Conservation (phyloP, 2,113 vertebrate genomes). For the Tragelaphus scriptus region DNA sequence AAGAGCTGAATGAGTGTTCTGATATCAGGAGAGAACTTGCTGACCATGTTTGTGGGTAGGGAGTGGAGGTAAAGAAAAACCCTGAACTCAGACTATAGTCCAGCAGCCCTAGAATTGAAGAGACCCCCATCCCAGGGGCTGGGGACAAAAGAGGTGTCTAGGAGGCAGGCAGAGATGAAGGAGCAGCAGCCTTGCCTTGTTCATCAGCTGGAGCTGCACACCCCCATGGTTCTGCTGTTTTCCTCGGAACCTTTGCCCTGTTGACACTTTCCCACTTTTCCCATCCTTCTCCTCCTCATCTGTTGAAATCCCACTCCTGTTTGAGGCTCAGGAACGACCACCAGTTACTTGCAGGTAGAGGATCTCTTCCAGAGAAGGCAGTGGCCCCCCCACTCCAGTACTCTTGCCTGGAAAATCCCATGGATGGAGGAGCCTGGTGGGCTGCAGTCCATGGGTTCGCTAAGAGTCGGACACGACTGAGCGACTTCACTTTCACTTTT, state of each 20-base stretch:
- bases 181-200: neutral
- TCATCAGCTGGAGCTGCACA: fast-evolving
- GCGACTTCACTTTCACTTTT: too few relatives aligned
- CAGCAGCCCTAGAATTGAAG: neutral
- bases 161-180: neutral
- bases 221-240: neutral
- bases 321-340: neutral
- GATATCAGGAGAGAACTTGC: neutral
- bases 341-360: neutral
- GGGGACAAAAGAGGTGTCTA: fast-evolving
- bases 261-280: too few relatives aligned
- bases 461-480: too few relatives aligned
- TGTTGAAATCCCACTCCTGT: neutral
- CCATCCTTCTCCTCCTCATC: neutral
- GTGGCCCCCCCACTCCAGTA: too few relatives aligned
- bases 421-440: too few relatives aligned
- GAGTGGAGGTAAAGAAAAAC: neutral
- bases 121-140: neutral
- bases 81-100: neutral
- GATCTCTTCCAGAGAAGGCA: too few relatives aligned
- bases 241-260: neutral
- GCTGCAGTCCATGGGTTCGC: too few relatives aligned
- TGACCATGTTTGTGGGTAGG: too few relatives aligned
- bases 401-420: too few relatives aligned
- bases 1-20: neutral